Percentiles rank a stretch among this genome's conserved stretches.
These are phyloP conservation scores for Procapra przewalskii DNA, from an alignment of 2,113 vertebrate genomes.

Conservation along the genomic window DNA sequence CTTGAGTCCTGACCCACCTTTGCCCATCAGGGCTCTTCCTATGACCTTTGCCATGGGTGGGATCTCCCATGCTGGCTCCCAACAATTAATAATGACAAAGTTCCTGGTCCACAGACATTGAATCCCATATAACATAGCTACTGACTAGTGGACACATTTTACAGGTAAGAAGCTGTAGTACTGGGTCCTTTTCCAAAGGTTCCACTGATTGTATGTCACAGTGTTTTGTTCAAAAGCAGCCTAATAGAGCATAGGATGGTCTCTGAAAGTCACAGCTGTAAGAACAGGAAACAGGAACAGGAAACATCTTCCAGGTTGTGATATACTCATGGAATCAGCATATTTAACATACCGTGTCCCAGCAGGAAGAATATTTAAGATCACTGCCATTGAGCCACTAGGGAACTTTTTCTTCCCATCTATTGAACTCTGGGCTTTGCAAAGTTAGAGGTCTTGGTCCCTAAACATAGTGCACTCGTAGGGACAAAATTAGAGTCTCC, in stretches of 20 bases:
- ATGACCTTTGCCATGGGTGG: too few relatives aligned
- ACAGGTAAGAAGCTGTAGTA: background rate
- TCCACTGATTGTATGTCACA: background rate
- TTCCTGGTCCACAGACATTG: background rate
- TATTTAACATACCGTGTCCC: background rate
- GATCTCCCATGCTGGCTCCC: too few relatives aligned
- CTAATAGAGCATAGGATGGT: background rate
- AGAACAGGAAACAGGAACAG: background rate
- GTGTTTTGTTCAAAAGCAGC: background rate
- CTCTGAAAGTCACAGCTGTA: background rate
- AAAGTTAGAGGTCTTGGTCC: background rate
- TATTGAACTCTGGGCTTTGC: background rate
- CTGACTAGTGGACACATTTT: background rate
- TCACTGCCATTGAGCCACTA: background rate
- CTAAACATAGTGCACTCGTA: background rate
- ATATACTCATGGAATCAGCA: background rate
- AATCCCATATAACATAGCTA: background rate
- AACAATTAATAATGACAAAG: background rate
- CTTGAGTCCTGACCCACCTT: too few relatives aligned
- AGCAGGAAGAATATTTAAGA: background rate
- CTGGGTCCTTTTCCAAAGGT: fast-evolving
- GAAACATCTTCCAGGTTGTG: background rate
- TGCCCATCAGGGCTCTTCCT: too few relatives aligned
- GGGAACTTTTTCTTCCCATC: background rate
- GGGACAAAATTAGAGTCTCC: background rate